Evolutionary conservation across 2,888 invertebrate genomes (phyloP), one percentile per base, ranked within the genome.

Genomic region (Anarsia innoxiella): DNA sequence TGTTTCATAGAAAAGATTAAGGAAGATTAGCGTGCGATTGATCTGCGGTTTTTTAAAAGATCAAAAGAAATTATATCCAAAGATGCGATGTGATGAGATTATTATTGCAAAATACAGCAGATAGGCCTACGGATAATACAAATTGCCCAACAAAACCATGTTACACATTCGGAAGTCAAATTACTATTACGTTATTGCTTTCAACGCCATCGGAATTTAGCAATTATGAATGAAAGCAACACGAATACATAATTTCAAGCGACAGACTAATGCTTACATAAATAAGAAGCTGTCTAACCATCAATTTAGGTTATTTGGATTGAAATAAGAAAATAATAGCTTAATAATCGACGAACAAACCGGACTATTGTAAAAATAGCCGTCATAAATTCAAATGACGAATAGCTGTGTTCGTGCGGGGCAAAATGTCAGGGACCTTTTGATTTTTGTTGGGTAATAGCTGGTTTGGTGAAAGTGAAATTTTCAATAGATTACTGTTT

Each of bases 381-480:
- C 12, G n/a, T 23, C 11, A 13, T n/a, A 23, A 13, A 19, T 31
- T n/a, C 23, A 23, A n/a, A 19, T 13, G 12, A 12, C 13, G 23
- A 32, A 32, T 12, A 13, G 32, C n/a, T 23, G 13, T 32, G 23
- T 32, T 19, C 32, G 32, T 23, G 32, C n/a, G 26, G 33, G 33
- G 13, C 25, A 33, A 25, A 15, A 33, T 15, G 33, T 33, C 33
- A 26, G 23, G n/a, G 25, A 15, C 9, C 26, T 13, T 25, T 25
- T 25, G 6, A 23, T 9, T 33, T 9, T 10, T 2, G 32, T 31
- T 31, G 12, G n/a, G n/a, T 11, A n/a, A 19, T 31, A 29, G 28
- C 23, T 33, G 53, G n/a, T 54, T 49, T 49, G 61, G 82, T 74
- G 82, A 82, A 82, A 80, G 82, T 75, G 57, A 66, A 67, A 69